A percentile compares a stretch with the other conserved stretches of the same genome.
phyloP scores from a whole-genome alignment of 2,113 vertebrate genomes.

The Passer montanus region DNA sequence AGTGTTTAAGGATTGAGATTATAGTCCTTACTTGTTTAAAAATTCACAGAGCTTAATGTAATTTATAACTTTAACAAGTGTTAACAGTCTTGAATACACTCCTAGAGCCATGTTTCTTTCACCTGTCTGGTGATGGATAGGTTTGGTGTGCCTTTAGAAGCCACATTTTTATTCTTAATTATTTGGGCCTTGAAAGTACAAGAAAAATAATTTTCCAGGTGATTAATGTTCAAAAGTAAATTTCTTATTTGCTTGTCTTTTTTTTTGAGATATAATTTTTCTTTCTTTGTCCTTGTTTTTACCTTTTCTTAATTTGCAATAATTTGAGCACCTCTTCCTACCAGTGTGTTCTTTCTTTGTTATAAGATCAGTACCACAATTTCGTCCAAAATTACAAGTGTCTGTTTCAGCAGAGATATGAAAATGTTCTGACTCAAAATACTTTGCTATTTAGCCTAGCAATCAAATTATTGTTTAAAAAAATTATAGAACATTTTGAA shows the following conservation, averaged over 20 bases:
- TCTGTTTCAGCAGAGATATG: background rate
- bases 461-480: background rate
- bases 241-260: background rate
- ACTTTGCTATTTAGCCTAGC: background rate
- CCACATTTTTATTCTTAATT: background rate
- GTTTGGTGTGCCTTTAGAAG: background rate
- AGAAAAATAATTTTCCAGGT: background rate
- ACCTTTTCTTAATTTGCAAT: background rate
- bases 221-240: background rate
- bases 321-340: background rate
- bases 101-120: background rate
- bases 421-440: background rate
- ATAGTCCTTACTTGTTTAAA: constrained; percentile 37
- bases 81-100: background rate
- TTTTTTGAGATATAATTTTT: background rate
- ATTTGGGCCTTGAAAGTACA: background rate
- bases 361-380: background rate
- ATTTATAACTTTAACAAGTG: constrained; percentile 14
- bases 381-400: background rate
- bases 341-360: background rate
- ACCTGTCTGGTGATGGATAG: background rate
- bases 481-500: background rate
- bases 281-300: background rate
- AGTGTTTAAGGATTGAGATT: constrained; percentile 30
- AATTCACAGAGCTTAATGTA: constrained; percentile 38